Base-by-base conservation (phyloP, 2,113 vertebrate genomes). In the Notiomystis cincta region DNA sequence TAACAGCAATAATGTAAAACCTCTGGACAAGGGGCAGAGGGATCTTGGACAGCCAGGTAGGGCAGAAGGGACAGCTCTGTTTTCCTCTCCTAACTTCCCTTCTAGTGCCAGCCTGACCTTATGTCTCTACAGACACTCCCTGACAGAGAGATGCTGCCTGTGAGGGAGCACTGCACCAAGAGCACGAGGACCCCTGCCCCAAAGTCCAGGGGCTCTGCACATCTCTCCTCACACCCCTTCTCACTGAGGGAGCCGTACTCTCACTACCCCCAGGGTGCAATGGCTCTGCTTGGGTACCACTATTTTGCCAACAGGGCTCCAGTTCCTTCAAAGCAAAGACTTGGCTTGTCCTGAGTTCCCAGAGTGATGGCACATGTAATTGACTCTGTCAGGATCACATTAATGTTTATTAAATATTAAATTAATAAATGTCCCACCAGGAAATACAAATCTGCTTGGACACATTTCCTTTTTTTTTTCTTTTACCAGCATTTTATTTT, bases 271-370 rank as follows among this genome's bases (percentile, higher is more conserved):
- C 16, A 0, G 0, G 5, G 38, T 14, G 45, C 21, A n/a, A 23
- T 50, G 47, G 27, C 45, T 70, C 78, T 87, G 40, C 25, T 38
- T 3, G 5, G 40, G 56, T 14, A 27, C 5, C 13, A 2, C 44
- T 23, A 0, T 10, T 51, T 44, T 40, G 28, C 45, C 51, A 44
- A 23, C 21, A 23, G 3, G 0, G 11, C 23, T 53, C 65, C 56
- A 27, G 14, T 15, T 73, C 44, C 53, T 82, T 16, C 50, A 15
- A 0, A 7, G 30, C 38, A 23, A 73, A 82, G 28, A 6, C 62
- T 69, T 19, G 3, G 16, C 45, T 24, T 0, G 0, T 37, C n/a
- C 14, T 3, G 4, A 4, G 28, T 6, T 80, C 67, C 76, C 38
- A 16, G 57, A 33, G 28, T 11, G 56, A 27, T 14, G 40, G 10